Percentiles rank a stretch among this genome's conserved stretches.
Conservation (phyloP, 2,888 invertebrate genomes). For the Sthenelais limicola region DNA sequence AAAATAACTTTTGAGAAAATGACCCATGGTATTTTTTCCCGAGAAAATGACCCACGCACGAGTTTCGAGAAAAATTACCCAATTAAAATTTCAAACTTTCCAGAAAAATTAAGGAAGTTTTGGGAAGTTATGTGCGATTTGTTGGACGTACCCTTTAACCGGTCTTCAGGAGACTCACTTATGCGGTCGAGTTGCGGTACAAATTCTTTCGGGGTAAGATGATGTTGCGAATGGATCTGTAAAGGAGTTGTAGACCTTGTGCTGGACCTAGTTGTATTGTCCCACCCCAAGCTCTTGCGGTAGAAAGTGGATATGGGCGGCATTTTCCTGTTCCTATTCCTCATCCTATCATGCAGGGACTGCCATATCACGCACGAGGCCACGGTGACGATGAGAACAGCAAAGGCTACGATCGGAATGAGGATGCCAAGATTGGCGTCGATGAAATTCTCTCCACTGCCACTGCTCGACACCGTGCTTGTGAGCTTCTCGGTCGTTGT, state of each 20-base stretch:
- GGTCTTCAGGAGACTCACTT: constrained; percentile 44
- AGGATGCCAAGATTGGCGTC: constrained; percentile 28
- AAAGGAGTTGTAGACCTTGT: constrained; percentile 34
- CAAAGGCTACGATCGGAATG: constrained; percentile 17
- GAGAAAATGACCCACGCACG: too few relatives aligned
- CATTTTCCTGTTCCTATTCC: background rate
- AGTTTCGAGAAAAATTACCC: too few relatives aligned
- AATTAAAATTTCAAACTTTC: too few relatives aligned
- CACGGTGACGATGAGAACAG: constrained; percentile 5
- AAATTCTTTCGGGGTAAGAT: constrained; percentile 29
- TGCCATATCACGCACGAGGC: constrained; percentile 35
- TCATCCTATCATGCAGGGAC: background rate
- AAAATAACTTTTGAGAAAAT: too few relatives aligned
- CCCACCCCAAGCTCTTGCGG: constrained; percentile 13
- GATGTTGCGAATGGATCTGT: background rate
- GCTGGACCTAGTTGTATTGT: background rate
- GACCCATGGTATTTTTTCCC: too few relatives aligned
- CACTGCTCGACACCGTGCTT: background rate
- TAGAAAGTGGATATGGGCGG: background rate
- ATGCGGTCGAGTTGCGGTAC: constrained; percentile 35
- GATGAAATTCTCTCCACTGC: too few relatives aligned
- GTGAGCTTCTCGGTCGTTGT: background rate
- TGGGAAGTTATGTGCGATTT: too few relatives aligned
- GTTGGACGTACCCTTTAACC: too few relatives aligned
- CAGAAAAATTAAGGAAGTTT: too few relatives aligned